These are phyloP conservation scores for Drosophila anceps DNA, from an alignment of 2,888 invertebrate species.

Conservation along the genomic window DNA sequence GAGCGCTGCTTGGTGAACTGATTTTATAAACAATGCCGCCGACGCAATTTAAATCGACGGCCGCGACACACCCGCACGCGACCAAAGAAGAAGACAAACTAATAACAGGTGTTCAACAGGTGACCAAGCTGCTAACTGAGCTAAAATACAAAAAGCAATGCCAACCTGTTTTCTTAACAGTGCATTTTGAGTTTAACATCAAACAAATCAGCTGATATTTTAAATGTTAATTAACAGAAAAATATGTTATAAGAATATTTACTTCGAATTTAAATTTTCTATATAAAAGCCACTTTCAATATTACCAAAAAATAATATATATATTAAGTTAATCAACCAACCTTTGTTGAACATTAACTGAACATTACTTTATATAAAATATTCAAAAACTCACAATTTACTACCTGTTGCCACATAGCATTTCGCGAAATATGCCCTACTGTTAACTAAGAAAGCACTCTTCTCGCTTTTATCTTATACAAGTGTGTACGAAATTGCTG, in stretches of 20 bases:
- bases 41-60: constrained; percentile 64
- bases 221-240: neutral
- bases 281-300: neutral
- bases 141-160: constrained; percentile 14
- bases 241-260: neutral
- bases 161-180: constrained; percentile 13
- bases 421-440: neutral
- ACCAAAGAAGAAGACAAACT: constrained; percentile 56
- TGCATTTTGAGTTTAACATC: constrained; percentile 31
- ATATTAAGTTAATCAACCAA: neutral
- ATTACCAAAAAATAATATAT: too few species aligned
- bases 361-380: neutral
- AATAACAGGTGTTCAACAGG: constrained; percentile 65
- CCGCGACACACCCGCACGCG: constrained; percentile 64
- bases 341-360: neutral
- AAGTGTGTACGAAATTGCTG: neutral
- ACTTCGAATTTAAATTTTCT: neutral
- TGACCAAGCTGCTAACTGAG: constrained; percentile 44
- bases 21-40: constrained; percentile 73
- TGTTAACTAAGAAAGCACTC: neutral
- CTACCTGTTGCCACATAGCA: neutral
- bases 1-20: constrained; percentile 34
- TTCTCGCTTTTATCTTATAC: neutral
- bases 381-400: neutral
- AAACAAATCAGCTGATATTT: constrained; percentile 28